These are phyloP conservation scores for Ectropis crepuscularia DNA, from an alignment of 2,888 invertebrate species.

Conservation along the genomic window DNA sequence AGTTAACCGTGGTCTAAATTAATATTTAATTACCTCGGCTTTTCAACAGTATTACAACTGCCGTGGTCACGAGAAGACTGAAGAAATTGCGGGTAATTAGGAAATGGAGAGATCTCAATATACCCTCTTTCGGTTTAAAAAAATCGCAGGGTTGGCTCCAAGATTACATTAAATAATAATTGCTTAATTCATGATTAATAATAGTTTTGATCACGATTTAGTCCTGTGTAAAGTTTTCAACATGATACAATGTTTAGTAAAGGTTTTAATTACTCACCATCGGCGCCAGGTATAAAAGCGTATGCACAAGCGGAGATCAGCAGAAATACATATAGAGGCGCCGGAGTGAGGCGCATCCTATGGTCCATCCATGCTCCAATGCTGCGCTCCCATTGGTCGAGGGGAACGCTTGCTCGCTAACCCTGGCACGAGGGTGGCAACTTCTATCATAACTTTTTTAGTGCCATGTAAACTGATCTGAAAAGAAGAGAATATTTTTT, in stretches of 20 bases:
- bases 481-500: slow-evolving; percentile 4
- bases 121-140: too few species aligned
- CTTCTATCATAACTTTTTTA: slow-evolving; percentile 19
- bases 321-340: slow-evolving; percentile 71
- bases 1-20: too few species aligned
- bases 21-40: too few species aligned
- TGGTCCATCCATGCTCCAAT: slow-evolving; percentile 79
- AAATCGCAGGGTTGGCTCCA: too few species aligned
- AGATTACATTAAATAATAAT: too few species aligned
- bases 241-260: not conserved
- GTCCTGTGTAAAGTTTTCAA: not conserved
- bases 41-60: too few species aligned
- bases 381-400: slow-evolving; percentile 65
- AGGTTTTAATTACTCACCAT: slow-evolving; percentile 58
- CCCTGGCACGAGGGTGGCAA: slow-evolving; percentile 13
- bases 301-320: slow-evolving; percentile 64
- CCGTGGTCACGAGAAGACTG: too few species aligned
- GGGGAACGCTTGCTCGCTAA: slow-evolving; percentile 45
- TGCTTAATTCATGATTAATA: too few species aligned
- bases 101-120: too few species aligned
- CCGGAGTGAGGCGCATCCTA: slow-evolving; percentile 79
- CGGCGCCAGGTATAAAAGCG: slow-evolving; percentile 74
- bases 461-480: slow-evolving; percentile 16
- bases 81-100: too few species aligned
- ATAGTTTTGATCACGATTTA: too few species aligned